phyloP scores from a whole-genome alignment of 2,888 invertebrate genomes.

The Drosophila austrosaltans region DNA sequence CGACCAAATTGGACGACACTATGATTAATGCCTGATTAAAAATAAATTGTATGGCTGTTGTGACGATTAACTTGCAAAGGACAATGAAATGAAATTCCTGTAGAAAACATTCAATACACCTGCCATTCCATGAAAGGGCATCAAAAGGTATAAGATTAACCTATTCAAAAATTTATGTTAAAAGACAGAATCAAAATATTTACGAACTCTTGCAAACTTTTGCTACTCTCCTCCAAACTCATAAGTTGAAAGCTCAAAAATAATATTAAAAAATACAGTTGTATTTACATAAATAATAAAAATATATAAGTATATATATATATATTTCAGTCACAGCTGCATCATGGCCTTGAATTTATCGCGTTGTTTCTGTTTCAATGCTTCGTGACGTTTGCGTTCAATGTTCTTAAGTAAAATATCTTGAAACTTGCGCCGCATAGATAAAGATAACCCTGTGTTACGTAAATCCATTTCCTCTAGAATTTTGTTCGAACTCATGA shows the following conservation, averaged over 20 bases:
- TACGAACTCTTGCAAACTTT: not conserved
- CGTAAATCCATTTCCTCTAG: constrained; percentile 78
- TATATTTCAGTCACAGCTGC: constrained; percentile 34
- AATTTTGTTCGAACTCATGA: constrained; percentile 78
- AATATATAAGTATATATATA: not conserved
- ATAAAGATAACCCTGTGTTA: constrained; percentile 78
- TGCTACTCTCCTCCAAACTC: not conserved
- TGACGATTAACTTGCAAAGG: not conserved
- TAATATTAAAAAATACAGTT: not conserved
- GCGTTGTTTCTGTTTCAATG: constrained; percentile 54
- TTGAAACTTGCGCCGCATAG: constrained; percentile 73
- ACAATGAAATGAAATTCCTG: not conserved
- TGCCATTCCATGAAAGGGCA: no score
- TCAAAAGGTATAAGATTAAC: no score
- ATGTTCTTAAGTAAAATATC: constrained; percentile 64
- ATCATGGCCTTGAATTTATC: constrained; percentile 62
- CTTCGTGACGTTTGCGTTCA: constrained; percentile 59
- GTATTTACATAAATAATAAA: constrained; percentile 3
- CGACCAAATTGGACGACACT: constrained; percentile 12
- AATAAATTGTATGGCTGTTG: constrained; percentile 1
- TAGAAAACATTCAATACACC: not conserved
- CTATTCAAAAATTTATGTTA: no score
- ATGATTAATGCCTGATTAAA: constrained; percentile 11
- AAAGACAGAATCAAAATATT: no score
- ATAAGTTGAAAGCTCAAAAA: not conserved